Base-by-base conservation (phyloP, 2,888 invertebrate genomes). In the Cordilura impudica region DNA sequence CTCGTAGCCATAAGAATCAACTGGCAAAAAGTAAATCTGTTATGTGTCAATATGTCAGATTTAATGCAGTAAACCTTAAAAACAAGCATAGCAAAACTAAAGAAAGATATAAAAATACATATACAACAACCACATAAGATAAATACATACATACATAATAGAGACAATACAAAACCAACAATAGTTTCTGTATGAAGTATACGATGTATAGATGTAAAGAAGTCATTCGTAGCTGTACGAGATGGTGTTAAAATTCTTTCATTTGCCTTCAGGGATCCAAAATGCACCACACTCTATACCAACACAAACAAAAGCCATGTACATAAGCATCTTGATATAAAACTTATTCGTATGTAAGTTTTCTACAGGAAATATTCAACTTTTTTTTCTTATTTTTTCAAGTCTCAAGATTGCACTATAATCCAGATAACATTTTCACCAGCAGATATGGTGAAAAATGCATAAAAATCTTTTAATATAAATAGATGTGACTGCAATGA, bases 11-110 rank as follows among this genome's bases (percentile, higher is more conserved):
- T 39, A 14, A 26, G 18, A 51, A 60, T 39, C 19, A 29, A 60
- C 43, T 39, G 35, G 45, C 43, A 43, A 18, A 65, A 69, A 66
- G 49, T 66, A 71, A 78, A 70, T 65, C 74, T 70, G 69, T 45
- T 74, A 58, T 31, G 35, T 78, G 73, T 70, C 78, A 78, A 74
- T 74, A 71, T 71, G 78, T 74, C 70, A 74, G 54, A 60, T 70
- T 60, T 66, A 66, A 74, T 78, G 78, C 78, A 78, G 72, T 73
- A 67, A 63, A 67, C 72, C 69, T 43, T 47, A 63, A 63, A 54
- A 7, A 18, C 16, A 47, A 7, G 43, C n/a, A 23, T 12, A 49
- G 54, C 54, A 35, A 35, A 2, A 1, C 21, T 12, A 43, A 31
- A 61, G 4, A 45, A 16, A 60, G n/a, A 39, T 60, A 16, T 26